A percentile compares a stretch with the other conserved stretches of the same genome.
These are phyloP conservation scores for Malurus alboscapulatus DNA, from an alignment of 2,113 vertebrate genomes.

Conservation along the genomic window DNA sequence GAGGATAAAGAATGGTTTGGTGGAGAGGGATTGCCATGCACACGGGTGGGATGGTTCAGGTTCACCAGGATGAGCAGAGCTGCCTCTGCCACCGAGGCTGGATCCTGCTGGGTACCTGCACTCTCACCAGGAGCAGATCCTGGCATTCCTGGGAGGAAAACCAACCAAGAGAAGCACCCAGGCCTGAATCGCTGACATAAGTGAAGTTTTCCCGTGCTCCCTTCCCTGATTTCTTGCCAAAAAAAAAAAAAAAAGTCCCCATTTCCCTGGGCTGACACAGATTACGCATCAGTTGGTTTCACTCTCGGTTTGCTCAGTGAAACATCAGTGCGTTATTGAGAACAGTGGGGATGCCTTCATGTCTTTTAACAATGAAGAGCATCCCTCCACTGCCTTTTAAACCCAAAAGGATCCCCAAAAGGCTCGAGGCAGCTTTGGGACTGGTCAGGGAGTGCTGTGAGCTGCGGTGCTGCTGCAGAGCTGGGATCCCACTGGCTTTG, in stretches of 20 bases:
- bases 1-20: not conserved
- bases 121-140: not conserved
- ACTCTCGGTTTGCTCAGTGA: not conserved
- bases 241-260: not conserved
- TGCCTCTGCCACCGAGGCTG: not conserved
- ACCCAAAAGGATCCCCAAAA: not conserved
- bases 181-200: not conserved
- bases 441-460: rapidly evolving
- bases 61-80: not conserved
- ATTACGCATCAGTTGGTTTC: not conserved
- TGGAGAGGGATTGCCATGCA: not conserved
- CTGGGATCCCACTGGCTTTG: not conserved
- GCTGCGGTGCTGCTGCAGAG: not conserved
- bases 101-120: rapidly evolving
- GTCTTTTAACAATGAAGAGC: not conserved
- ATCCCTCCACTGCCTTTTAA: not conserved
- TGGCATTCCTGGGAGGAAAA: not conserved
- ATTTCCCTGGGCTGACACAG: not conserved
- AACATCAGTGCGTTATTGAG: not conserved
- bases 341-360: not conserved
- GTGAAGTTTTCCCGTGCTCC: not conserved
- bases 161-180: not conserved
- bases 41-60: not conserved
- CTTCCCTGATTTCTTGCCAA: not conserved
- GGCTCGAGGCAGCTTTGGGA: not conserved